Evolutionary conservation across 2,888 invertebrate genomes (phyloP).

Genomic region (Tineola bisselliella): DNA sequence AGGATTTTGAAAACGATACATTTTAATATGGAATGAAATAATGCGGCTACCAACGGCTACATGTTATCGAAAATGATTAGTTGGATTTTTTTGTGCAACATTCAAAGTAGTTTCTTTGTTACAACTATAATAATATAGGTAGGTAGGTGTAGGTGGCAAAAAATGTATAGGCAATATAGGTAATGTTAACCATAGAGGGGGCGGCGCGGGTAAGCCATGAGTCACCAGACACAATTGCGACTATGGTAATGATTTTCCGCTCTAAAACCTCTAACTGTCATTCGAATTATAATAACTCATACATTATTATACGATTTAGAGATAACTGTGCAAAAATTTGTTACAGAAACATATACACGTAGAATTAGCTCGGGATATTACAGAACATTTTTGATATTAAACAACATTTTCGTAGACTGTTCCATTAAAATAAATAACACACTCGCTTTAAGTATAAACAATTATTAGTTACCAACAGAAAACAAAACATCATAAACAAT

Average conservation of each 20-base stretch:
- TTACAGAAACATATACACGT: too few species aligned
- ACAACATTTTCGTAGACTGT: too few species aligned
- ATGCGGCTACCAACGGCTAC: background rate
- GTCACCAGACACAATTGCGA: constrained; percentile 36
- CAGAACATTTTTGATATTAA: too few species aligned
- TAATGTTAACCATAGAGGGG: constrained; percentile 17
- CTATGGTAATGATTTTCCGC: constrained; percentile 47
- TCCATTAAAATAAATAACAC: background rate
- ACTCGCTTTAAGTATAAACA: background rate
- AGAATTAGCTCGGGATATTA: too few species aligned
- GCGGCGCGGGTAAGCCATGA: constrained; percentile 24
- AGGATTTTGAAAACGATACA: background rate
- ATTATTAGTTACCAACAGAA: background rate
- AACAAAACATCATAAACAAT: background rate
- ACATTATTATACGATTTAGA: constrained; percentile 1
- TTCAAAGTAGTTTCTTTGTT: background rate
- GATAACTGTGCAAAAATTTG: constrained; percentile 3
- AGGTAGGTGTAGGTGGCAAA: background rate
- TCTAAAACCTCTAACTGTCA: constrained; percentile 26
- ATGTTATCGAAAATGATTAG: background rate
- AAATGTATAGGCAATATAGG: background rate
- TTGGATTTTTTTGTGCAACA: background rate
- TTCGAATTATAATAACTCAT: constrained; percentile 6
- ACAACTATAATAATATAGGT: background rate
- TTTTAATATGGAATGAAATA: background rate